These are phyloP conservation scores for Nyleta sp. DNA, from an alignment of 2,888 invertebrate species.

Conservation along the genomic window DNA sequence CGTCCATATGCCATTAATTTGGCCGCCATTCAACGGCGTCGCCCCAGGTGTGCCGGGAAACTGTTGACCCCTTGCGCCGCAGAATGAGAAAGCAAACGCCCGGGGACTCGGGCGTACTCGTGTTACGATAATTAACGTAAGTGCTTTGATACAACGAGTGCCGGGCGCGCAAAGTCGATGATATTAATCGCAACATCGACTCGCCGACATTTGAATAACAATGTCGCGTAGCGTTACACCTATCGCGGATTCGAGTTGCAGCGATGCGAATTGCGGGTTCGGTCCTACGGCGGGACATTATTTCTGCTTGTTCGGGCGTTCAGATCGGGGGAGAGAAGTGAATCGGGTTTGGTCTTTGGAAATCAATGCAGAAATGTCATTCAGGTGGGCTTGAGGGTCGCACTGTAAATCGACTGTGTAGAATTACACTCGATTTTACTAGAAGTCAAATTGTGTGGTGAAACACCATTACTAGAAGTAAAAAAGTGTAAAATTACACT, in stretches of 20 bases:
- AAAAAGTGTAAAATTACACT: too few species aligned
- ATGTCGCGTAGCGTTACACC: slow-evolving; percentile 26
- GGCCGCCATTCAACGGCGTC: slow-evolving; percentile 71
- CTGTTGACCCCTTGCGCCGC: slow-evolving; percentile 51
- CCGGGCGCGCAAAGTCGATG: slow-evolving; percentile 20
- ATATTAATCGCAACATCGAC: slow-evolving; percentile 32
- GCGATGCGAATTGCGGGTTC: not conserved
- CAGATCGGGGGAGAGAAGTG: too few species aligned
- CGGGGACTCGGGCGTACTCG: slow-evolving; percentile 17
- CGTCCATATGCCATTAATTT: slow-evolving; percentile 77
- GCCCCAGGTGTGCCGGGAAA: slow-evolving; percentile 72
- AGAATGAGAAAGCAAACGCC: slow-evolving; percentile 40
- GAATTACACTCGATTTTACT: too few species aligned
- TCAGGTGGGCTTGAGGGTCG: too few species aligned
- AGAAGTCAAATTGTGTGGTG: too few species aligned
- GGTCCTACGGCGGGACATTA: too few species aligned
- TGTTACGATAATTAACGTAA: slow-evolving; percentile 60
- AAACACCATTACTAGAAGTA: too few species aligned
- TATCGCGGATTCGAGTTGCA: slow-evolving; percentile 18
- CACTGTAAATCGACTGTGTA: too few species aligned
- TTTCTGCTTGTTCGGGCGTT: too few species aligned
- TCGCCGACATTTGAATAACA: slow-evolving; percentile 23
- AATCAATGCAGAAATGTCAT: too few species aligned
- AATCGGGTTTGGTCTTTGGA: too few species aligned
- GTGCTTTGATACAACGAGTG: slow-evolving; percentile 40